These are phyloP conservation scores for Chrysogorgia sp. DNA, from an alignment of 92 coral and sea anemone genomes.

Conservation along the genomic window DNA sequence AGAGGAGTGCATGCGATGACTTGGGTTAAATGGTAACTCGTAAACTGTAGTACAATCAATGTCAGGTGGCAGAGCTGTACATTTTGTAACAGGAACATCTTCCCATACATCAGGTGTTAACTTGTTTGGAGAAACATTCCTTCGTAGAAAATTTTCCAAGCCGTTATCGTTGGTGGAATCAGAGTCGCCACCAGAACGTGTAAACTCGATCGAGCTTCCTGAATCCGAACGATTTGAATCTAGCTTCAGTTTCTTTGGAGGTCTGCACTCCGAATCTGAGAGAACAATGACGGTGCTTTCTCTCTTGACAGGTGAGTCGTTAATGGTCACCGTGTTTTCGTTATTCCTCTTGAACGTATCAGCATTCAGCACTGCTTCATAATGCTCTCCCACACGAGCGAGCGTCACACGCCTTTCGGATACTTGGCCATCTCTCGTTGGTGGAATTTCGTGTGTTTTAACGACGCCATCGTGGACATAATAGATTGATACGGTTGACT, in stretches of 20 bases:
- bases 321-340: slow-evolving; percentile 21
- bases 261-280: slow-evolving; percentile 12
- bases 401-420: slow-evolving; percentile 2
- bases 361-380: slow-evolving; percentile 23
- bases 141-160: background rate
- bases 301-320: background rate
- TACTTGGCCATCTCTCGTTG: slow-evolving; percentile 6
- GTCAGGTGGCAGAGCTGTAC: slow-evolving; percentile 23
- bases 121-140: slow-evolving; percentile 22
- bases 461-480: slow-evolving; percentile 1
- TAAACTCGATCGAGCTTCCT: background rate
- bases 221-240: background rate
- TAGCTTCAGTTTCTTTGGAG: background rate
- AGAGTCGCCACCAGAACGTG: background rate
- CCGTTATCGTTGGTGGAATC: background rate
- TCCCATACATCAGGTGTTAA: slow-evolving; percentile 30
- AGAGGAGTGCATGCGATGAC: slow-evolving; percentile 39
- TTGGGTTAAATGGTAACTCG: slow-evolving; percentile 17
- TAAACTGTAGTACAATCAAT: slow-evolving; percentile 27
- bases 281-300: slow-evolving; percentile 1
- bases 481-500: background rate
- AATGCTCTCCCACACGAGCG: slow-evolving; percentile 29
- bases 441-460: slow-evolving; percentile 22
- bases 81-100: slow-evolving; percentile 19
- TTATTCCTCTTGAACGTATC: background rate